Percentiles rank a stretch among this genome's conserved stretches.
phyloP scores from a whole-genome alignment of 1,140 invertebrate genomes.

The Sitobion miscanthi region DNA sequence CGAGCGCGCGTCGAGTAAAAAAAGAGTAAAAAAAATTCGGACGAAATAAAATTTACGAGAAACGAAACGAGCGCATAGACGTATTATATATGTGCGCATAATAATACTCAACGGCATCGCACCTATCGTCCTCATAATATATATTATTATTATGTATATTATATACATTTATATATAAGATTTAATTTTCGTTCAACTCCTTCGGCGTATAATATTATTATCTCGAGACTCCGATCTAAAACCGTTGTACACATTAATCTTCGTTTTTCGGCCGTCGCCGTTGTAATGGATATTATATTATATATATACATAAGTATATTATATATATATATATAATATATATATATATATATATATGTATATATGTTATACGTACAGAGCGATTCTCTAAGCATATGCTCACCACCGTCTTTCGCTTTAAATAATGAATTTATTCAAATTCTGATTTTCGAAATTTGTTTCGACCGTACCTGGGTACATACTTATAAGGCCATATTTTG shows the following conservation, averaged over 20 bases:
- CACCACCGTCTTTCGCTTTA: not conserved
- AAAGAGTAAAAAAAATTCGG: not conserved
- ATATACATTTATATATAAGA: not conserved
- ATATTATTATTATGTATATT: too few relatives aligned
- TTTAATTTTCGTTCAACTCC: conserved; percentile 18
- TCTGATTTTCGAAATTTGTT: not conserved
- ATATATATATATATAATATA: too few relatives aligned
- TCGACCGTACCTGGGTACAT: not conserved
- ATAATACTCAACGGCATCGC: conserved; percentile 1
- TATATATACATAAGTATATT: too few relatives aligned
- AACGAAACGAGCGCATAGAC: not conserved
- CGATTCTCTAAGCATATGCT: not conserved
- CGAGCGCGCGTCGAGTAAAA: not conserved
- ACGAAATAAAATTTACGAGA: not conserved
- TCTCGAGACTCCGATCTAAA: conserved; percentile 22
- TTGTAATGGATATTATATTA: conserved; percentile 35
- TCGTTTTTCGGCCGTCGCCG: conserved; percentile 24
- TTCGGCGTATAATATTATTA: not conserved
- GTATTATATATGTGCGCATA: not conserved
- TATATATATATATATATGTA: too few relatives aligned
- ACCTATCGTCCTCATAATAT: not conserved
- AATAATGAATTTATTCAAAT: not conserved
- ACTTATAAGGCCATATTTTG: not conserved
- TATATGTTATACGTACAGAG: not conserved
- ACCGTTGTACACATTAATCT: conserved; percentile 32